A percentile compares a stretch with the other conserved stretches of the same genome.
phyloP scores from a whole-genome alignment of 2,113 vertebrate genomes.

The Marcusenius ussheri region DNA sequence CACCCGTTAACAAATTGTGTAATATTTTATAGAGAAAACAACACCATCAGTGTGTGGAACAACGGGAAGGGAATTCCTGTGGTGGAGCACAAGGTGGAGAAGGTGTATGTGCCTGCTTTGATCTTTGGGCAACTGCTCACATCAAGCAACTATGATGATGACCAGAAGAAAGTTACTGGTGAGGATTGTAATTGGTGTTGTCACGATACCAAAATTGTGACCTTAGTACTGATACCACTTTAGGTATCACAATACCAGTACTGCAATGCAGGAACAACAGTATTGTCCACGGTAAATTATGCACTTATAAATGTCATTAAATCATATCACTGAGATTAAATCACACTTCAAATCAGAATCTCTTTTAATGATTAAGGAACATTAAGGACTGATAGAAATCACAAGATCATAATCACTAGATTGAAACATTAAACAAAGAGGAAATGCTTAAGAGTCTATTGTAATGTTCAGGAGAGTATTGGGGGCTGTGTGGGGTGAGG shows the following conservation, averaged over 20 bases:
- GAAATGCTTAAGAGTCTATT: not conserved
- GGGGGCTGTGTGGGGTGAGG: not conserved
- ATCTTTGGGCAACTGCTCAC: slow-evolving; percentile 97
- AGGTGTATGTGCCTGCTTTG: slow-evolving; percentile 92
- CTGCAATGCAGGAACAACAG: not conserved
- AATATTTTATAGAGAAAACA: slow-evolving; percentile 75
- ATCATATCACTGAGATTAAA: not conserved
- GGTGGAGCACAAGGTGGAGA: slow-evolving; percentile 95
- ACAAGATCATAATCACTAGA: not conserved
- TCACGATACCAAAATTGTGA: not conserved
- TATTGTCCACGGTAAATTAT: not conserved
- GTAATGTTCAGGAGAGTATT: not conserved
- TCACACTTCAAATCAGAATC: not conserved
- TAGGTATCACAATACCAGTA: not conserved
- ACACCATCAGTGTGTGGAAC: slow-evolving; percentile 89
- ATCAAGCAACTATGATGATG: slow-evolving; percentile 94
- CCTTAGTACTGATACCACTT: not conserved
- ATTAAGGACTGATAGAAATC: not conserved
- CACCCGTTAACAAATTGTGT: not conserved
- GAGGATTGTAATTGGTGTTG: slow-evolving; percentile 22
- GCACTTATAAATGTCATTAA: not conserved
- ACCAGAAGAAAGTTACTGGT: slow-evolving; percentile 97
- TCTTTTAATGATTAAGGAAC: not conserved
- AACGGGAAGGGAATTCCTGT: slow-evolving; percentile 96
- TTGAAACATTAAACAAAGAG: not conserved